A percentile compares a stretch with the other conserved stretches of the same genome.
phyloP scores from a whole-genome alignment of 2,888 invertebrate genomes.

The Petrophora chlorosata region DNA sequence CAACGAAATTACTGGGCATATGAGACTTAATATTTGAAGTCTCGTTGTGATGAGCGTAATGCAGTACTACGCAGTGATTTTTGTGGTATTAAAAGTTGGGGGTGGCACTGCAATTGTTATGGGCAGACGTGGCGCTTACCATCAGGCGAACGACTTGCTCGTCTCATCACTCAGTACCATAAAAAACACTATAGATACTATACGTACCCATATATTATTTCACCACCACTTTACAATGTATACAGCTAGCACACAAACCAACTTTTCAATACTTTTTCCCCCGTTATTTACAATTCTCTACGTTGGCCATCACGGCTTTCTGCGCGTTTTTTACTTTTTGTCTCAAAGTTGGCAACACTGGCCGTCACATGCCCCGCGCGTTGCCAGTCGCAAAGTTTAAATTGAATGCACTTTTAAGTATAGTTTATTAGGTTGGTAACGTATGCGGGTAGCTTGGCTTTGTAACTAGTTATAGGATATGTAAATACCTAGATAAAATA shows the following conservation, averaged over 20 bases:
- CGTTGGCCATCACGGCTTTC: slow-evolving; percentile 36
- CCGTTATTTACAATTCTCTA: slow-evolving; percentile 16
- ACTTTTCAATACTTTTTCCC: slow-evolving; percentile 3
- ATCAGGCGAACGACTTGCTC: too few relatives aligned
- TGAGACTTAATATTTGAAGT: too few relatives aligned
- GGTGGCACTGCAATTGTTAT: too few relatives aligned
- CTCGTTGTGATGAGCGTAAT: too few relatives aligned
- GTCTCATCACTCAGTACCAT: too few relatives aligned
- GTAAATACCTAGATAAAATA: too few relatives aligned
- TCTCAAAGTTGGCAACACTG: slow-evolving; percentile 62
- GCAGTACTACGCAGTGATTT: too few relatives aligned
- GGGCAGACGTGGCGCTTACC: too few relatives aligned
- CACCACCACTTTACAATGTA: neutral
- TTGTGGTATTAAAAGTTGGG: too few relatives aligned
- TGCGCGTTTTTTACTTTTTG: slow-evolving; percentile 45
- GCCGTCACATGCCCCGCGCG: slow-evolving; percentile 56
- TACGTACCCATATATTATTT: too few relatives aligned
- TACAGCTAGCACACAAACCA: slow-evolving; percentile 4
- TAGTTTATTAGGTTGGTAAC: slow-evolving; percentile 13
- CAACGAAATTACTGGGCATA: too few relatives aligned
- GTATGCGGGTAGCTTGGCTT: neutral
- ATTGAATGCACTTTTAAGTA: slow-evolving; percentile 29
- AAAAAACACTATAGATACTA: too few relatives aligned
- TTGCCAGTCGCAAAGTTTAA: slow-evolving; percentile 36
- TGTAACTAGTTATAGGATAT: neutral